These are phyloP conservation scores for Ischnus inquisitorius DNA, from an alignment of 2,888 invertebrate species.

Conservation along the genomic window DNA sequence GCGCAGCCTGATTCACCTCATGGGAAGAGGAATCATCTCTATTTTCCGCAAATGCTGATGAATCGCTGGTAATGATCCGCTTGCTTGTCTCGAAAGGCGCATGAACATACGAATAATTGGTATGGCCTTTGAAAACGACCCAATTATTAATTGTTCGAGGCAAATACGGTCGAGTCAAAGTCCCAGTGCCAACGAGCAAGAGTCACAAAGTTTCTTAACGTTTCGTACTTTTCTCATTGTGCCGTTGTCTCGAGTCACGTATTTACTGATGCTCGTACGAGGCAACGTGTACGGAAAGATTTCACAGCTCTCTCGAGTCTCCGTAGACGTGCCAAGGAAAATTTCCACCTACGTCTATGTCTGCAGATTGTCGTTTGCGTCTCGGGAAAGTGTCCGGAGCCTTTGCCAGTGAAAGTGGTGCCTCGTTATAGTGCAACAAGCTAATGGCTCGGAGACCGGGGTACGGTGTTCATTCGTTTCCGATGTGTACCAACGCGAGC, in stretches of 20 bases:
- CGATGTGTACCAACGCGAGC: slow-evolving; percentile 27
- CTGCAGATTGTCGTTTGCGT: slow-evolving; percentile 47
- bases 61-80: not conserved
- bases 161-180: not conserved
- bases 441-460: slow-evolving; percentile 31
- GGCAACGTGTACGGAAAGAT: slow-evolving; percentile 44
- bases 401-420: slow-evolving; percentile 66
- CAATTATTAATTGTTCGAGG: not conserved
- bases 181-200: not conserved
- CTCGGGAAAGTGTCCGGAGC: slow-evolving; percentile 64
- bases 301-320: slow-evolving; percentile 48
- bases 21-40: slow-evolving; percentile 27
- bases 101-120: not conserved
- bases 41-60: slow-evolving; percentile 12
- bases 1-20: slow-evolving; percentile 22
- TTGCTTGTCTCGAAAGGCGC: not conserved
- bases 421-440: slow-evolving; percentile 13
- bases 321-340: slow-evolving; percentile 60
- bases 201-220: not conserved
- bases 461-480: slow-evolving; percentile 43
- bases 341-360: slow-evolving; percentile 34
- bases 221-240: slow-evolving; percentile 30
- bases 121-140: not conserved
- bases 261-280: slow-evolving; percentile 2
- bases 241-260: slow-evolving; percentile 40